phyloP scores from a whole-genome alignment of 2,888 invertebrate genomes.

The Shargacucullia verbasci region DNA sequence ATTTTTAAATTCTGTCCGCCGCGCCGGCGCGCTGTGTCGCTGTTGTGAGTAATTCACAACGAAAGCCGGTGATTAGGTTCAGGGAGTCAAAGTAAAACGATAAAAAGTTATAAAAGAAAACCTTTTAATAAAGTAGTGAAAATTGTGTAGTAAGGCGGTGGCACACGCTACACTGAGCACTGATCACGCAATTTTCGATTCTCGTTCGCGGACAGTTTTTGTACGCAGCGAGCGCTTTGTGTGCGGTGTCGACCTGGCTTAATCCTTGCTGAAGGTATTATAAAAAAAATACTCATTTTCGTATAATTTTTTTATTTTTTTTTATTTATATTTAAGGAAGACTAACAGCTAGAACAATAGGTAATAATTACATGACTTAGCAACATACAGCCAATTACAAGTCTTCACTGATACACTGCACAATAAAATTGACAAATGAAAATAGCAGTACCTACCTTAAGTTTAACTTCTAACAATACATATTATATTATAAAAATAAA shows the following conservation, averaged over 20 bases:
- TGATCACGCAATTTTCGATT: constrained; percentile 23
- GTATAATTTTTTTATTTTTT: constrained; percentile 41
- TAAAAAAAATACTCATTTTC: constrained; percentile 45
- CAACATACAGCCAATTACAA: too few species aligned
- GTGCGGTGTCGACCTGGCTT: constrained; percentile 11
- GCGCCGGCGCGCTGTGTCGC: neutral
- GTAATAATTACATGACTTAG: too few species aligned
- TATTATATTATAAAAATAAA: too few species aligned
- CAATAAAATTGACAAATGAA: too few species aligned
- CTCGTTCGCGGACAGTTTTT: constrained; percentile 4
- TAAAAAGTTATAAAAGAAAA: constrained; percentile 10
- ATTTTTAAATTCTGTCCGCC: constrained; percentile 2
- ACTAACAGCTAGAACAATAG: too few species aligned
- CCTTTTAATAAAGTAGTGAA: constrained; percentile 21
- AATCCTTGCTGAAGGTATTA: constrained; percentile 12
- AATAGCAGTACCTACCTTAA: too few species aligned
- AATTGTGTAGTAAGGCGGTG: constrained; percentile 7
- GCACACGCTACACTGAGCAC: constrained; percentile 17
- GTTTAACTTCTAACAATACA: too few species aligned
- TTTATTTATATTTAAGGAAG: constrained; percentile 39
- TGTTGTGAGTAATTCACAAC: neutral
- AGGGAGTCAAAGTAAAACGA: constrained; percentile 5
- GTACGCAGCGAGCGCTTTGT: neutral
- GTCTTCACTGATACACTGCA: too few species aligned
- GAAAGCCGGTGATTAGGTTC: constrained; percentile 8